Percentiles rank a stretch among this genome's conserved stretches.
Evolutionary conservation across 2,888 invertebrate species (phyloP).

Genomic region (Oscheius sp.): DNA sequence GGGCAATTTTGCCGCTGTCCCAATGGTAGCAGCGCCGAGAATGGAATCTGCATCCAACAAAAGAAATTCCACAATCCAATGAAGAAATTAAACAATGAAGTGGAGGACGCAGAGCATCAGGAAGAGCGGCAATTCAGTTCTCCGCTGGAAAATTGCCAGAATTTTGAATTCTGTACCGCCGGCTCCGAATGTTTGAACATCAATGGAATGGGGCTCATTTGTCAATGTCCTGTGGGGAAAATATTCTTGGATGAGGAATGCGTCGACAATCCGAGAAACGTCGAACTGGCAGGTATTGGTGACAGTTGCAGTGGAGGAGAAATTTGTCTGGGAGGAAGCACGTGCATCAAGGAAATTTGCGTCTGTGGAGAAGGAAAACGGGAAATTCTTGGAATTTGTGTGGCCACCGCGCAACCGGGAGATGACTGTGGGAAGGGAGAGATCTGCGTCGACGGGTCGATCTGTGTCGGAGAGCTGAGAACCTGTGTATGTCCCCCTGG

Average conservation of each 20-base stretch:
- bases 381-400: slow-evolving; percentile 63
- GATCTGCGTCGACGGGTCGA: slow-evolving; percentile 61
- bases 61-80: slow-evolving; percentile 2
- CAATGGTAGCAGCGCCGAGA: slow-evolving; percentile 57
- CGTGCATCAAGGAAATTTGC: slow-evolving; percentile 54
- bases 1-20: slow-evolving; percentile 66
- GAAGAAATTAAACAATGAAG: slow-evolving; percentile 3
- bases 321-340: slow-evolving; percentile 62
- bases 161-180: slow-evolving; percentile 57
- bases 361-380: slow-evolving; percentile 47
- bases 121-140: slow-evolving; percentile 41
- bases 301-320: slow-evolving; percentile 49
- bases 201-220: slow-evolving; percentile 61
- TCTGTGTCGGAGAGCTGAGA: slow-evolving; percentile 49
- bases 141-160: slow-evolving; percentile 62
- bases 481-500: slow-evolving; percentile 58
- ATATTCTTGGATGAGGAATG: slow-evolving; percentile 58
- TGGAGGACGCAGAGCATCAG: neutral
- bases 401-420: slow-evolving; percentile 59
- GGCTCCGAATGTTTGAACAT: slow-evolving; percentile 62
- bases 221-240: slow-evolving; percentile 56
- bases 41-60: slow-evolving; percentile 58
- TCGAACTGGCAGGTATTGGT: slow-evolving; percentile 48
- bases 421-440: slow-evolving; percentile 66
- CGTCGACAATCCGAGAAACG: slow-evolving; percentile 44